Conservation (phyloP, 2,888 invertebrate genomes). For the Melipona beecheii region DNA sequence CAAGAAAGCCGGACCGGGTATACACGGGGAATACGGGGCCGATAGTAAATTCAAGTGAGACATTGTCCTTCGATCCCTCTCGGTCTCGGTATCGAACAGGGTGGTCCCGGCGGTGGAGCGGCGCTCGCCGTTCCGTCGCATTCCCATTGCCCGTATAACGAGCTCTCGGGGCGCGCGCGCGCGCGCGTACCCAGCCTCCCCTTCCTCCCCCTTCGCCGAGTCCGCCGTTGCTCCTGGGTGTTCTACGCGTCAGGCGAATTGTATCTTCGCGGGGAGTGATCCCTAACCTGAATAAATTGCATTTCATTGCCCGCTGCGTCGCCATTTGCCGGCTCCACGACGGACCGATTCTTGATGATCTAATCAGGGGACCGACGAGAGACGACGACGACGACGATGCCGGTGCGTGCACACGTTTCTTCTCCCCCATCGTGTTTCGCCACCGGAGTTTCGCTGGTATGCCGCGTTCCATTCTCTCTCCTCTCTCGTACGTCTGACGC, state of each 20-base stretch:
- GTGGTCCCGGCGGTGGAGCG: constrained; percentile 72
- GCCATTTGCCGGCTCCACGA: constrained; percentile 60
- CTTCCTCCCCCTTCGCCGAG: constrained; percentile 25
- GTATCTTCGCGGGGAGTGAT: constrained; percentile 75
- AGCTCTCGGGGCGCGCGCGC: constrained; percentile 68
- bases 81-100: constrained; percentile 70
- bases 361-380: constrained; percentile 54
- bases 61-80: constrained; percentile 74
- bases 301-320: constrained; percentile 70
- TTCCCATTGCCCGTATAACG: constrained; percentile 78
- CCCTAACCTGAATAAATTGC: constrained; percentile 76
- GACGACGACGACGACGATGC: too few relatives aligned
- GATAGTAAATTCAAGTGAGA: constrained; percentile 78
- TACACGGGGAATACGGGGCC: constrained; percentile 69
- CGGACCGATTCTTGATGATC: constrained; percentile 55
- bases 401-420: neutral
- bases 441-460: neutral
- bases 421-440: neutral
- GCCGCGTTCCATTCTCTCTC: neutral
- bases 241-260: constrained; percentile 76
- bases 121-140: constrained; percentile 71
- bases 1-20: constrained; percentile 71
- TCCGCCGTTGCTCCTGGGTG: constrained; percentile 73
- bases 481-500: neutral
- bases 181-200: constrained; percentile 55